Percentiles rank a stretch among this genome's conserved stretches.
Evolutionary conservation across 2,797 vertebrate genomes (phyloP).

Genomic region (Onychomys arenicola): DNA sequence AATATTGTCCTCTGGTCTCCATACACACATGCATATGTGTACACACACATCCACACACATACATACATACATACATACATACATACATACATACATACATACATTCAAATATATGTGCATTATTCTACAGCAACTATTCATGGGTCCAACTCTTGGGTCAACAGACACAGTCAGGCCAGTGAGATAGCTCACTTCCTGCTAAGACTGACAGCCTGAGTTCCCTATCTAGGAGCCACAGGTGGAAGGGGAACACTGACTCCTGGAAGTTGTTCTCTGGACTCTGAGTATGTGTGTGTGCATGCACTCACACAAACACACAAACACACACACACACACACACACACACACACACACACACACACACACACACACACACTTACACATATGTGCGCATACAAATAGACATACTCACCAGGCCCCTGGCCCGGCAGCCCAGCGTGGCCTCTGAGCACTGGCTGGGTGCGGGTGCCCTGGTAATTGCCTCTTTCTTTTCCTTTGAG

Average conservation of each 20-base stretch:
- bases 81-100: neutral
- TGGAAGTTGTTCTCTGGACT: neutral
- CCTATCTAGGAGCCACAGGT: neutral
- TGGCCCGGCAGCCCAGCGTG: neutral
- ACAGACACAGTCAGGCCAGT: neutral
- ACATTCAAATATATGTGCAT: accelerated
- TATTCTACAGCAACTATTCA: neutral
- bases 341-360: neutral
- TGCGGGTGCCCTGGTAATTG: accelerated
- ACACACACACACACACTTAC: neutral
- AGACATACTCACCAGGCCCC: accelerated
- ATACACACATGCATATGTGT: neutral
- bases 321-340: neutral
- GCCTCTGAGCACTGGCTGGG: neutral
- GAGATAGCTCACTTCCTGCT: neutral
- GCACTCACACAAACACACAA: neutral
- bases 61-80: neutral
- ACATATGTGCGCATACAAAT: too few species aligned
- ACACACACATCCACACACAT: neutral
- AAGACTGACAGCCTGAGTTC: neutral
- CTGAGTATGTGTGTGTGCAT: too few species aligned
- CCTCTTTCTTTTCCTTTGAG: neutral
- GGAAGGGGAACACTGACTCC: neutral
- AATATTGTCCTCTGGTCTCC: neutral
- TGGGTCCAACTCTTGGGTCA: accelerated